phyloP scores from a whole-genome alignment of 37 sponge, comb jelly and placozoan species.

The Hexactinellida sp. region DNA sequence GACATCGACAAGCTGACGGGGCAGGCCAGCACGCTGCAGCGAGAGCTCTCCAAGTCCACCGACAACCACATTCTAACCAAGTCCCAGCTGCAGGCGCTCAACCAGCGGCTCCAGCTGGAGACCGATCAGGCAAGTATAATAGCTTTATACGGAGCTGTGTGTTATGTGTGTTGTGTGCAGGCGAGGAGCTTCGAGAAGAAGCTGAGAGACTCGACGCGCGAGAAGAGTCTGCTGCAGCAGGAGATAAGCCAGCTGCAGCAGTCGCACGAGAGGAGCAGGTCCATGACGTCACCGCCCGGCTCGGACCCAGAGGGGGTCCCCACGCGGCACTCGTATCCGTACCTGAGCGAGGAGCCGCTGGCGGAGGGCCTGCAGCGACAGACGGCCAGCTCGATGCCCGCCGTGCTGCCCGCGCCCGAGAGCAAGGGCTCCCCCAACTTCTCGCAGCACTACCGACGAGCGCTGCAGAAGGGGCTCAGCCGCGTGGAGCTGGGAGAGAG shows the following conservation, averaged over 20 bases:
- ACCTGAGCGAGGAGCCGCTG: neutral
- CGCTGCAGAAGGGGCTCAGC: neutral
- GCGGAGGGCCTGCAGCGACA: neutral
- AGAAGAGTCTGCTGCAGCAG: neutral
- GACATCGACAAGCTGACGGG: slow-evolving; percentile 1
- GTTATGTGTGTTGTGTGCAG: neutral
- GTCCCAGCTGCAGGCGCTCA: neutral
- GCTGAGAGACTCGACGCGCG: neutral
- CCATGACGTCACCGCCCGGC: neutral
- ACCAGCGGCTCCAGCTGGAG: neutral
- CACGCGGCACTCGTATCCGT: neutral
- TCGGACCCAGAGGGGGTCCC: neutral
- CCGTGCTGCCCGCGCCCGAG: neutral
- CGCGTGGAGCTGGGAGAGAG: neutral
- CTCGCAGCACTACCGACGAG: neutral
- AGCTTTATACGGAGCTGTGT: too few species aligned
- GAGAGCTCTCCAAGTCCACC: neutral
- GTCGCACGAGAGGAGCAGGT: neutral
- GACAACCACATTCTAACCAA: neutral
- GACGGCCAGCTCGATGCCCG: neutral
- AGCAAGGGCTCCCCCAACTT: neutral
- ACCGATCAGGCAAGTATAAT: neutral
- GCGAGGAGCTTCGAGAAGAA: neutral
- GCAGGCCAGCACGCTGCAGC: neutral
- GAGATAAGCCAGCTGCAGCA: neutral